These are phyloP conservation scores for Lucilia cuprina DNA, from an alignment of 1,140 invertebrate species.

Conservation along the genomic window DNA sequence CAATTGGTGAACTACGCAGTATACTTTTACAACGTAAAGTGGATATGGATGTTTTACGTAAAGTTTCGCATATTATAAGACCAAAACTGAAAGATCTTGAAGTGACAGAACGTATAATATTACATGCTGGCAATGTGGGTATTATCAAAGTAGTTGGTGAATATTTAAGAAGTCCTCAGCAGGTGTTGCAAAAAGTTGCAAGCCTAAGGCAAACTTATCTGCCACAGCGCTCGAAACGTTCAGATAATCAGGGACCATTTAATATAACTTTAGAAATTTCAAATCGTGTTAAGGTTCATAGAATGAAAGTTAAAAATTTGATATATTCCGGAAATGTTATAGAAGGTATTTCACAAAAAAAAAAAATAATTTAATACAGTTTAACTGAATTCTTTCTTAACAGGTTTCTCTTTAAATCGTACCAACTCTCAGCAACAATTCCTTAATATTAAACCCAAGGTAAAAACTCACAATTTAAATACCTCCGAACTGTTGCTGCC, in stretches of 20 bases:
- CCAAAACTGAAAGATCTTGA: slow-evolving; percentile 18
- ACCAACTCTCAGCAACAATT: slow-evolving; percentile 34
- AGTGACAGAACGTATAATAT: slow-evolving; percentile 37
- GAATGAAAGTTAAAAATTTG: slow-evolving; percentile 49
- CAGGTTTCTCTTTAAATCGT: slow-evolving; percentile 42
- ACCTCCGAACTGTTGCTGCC: slow-evolving; percentile 38
- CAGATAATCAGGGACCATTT: not conserved
- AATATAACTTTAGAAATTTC: not conserved
- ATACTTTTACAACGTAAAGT: slow-evolving; percentile 45
- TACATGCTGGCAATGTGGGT: slow-evolving; percentile 40
- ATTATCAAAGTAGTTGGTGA: slow-evolving; percentile 41
- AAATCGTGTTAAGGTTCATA: slow-evolving; percentile 41
- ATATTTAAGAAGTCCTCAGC: slow-evolving; percentile 46
- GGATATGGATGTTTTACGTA: slow-evolving; percentile 42
- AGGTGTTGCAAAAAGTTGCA: slow-evolving; percentile 44
- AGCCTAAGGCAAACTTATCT: slow-evolving; percentile 39
- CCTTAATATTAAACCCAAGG: slow-evolving; percentile 43
- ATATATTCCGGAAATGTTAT: slow-evolving; percentile 48
- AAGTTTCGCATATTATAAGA: slow-evolving; percentile 8
- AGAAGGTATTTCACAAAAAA: slow-evolving; percentile 41
- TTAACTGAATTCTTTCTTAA: not conserved
- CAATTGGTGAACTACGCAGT: slow-evolving; percentile 46
- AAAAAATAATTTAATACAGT: not conserved
- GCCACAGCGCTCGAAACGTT: not conserved
- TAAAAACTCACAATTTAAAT: slow-evolving; percentile 14